Evolutionary conservation across 1,140 invertebrate species (phyloP), one percentile per base, ranked within the genome.

Genomic region (Drosophila sturtevanti): DNA sequence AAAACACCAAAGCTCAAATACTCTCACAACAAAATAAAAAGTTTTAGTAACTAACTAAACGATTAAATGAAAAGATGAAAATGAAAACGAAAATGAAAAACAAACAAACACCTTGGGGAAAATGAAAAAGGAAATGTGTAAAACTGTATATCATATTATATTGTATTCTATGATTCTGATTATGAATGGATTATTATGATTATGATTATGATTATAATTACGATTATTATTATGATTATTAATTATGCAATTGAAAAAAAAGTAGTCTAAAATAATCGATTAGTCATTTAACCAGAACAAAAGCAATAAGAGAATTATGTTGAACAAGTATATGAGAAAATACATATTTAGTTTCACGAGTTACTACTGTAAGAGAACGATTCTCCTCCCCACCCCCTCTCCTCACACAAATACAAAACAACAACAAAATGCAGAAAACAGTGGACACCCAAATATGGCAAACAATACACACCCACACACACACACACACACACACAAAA

Each of bases 101-200:
- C 9, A 22, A 56, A n/a, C 7, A 34, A 56, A 56, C 16, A n/a
- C n/a, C n/a, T n/a, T n/a, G n/a, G n/a, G n/a, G n/a, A 35, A 56
- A 31, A 4, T 31, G 27, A 7, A 4, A 7, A 31, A 62, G 24
- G 38, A 66, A 72, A 70, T 66, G 72, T 82, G 81, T 71, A 75
- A 81, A 86, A 75, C 77, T 78, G 81, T 80, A 67, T 70, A 87
- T 68, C 74, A 78, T 78, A 80, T 85, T 84, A 10, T 48, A 86
- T 81, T 85, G 71, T 48, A 48, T 48, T 48, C 21, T 48, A 14
- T 48, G 16, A 48, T 48, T 48, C 41, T 48, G 16, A 48, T 48
- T 48, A 41, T 41, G 6, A 41, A 41, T 16, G 35, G n/a, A 37
- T 37, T 37, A 37, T 37, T 37, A 87, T 81, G 76, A 81, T 81